A percentile compares a stretch with the other conserved stretches of the same genome.
Conservation (phyloP, 2,888 invertebrate genomes). For the Aquatica leii region DNA sequence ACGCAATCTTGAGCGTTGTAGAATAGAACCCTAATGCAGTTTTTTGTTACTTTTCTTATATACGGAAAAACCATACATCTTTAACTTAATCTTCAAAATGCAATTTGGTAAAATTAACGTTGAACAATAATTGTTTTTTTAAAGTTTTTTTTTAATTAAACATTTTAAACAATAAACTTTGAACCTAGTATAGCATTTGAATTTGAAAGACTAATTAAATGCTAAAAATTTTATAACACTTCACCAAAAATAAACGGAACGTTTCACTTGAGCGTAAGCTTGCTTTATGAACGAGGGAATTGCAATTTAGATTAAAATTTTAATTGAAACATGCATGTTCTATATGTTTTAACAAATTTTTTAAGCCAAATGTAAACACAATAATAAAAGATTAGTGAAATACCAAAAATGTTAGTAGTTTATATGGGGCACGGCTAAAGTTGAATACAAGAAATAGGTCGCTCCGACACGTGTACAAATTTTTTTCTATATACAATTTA, state of each 20-base stretch:
- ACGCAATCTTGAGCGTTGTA: too few species aligned
- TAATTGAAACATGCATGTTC: conserved; percentile 32
- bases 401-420: conserved; percentile 25
- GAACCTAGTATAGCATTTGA: neutral
- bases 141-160: too few species aligned
- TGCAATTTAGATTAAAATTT: conserved; percentile 31
- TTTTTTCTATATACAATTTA: conserved; percentile 9
- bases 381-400: conserved; percentile 20
- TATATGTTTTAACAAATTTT: conserved; percentile 26
- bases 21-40: too few species aligned
- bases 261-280: conserved; percentile 20
- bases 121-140: too few species aligned
- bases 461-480: neutral
- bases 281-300: conserved; percentile 20
- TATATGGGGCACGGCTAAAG: neutral
- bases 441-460: neutral
- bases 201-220: conserved; percentile 22
- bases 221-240: conserved; percentile 29
- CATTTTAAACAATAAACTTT: too few species aligned
- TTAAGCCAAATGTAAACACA: conserved; percentile 27
- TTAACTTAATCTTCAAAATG: too few species aligned
- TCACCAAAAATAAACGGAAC: conserved; percentile 5
- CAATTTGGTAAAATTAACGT: too few species aligned
- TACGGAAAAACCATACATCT: too few species aligned
- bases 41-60: too few species aligned